These are phyloP conservation scores for Pluvianellus socialis DNA, from an alignment of 2,113 vertebrate species.

Conservation along the genomic window DNA sequence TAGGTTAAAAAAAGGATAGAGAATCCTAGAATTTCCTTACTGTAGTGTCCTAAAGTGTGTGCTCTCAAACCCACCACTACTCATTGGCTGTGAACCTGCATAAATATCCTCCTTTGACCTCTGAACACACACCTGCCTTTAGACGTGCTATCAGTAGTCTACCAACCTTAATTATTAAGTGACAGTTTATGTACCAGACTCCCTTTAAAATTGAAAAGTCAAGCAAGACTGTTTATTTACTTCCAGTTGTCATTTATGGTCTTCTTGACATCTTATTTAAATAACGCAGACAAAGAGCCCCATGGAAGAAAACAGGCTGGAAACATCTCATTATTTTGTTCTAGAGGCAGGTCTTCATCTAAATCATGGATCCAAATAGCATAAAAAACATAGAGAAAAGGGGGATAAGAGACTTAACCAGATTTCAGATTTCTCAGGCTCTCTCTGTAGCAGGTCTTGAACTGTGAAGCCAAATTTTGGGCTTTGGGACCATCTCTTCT, in stretches of 20 bases:
- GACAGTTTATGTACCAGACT: slow-evolving; percentile 41
- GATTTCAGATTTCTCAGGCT: neutral
- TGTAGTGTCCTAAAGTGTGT: slow-evolving; percentile 40
- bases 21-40: slow-evolving; percentile 45
- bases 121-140: slow-evolving; percentile 67
- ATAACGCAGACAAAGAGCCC: slow-evolving; percentile 54
- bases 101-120: slow-evolving; percentile 46
- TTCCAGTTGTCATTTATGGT: slow-evolving; percentile 51
- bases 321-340: slow-evolving; percentile 33
- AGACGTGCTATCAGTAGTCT: slow-evolving; percentile 40
- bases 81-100: slow-evolving; percentile 48
- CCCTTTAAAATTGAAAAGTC: slow-evolving; percentile 20
- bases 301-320: neutral
- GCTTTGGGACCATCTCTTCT: slow-evolving; percentile 31
- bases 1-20: slow-evolving; percentile 58
- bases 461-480: neutral
- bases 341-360: neutral
- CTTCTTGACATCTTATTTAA: slow-evolving; percentile 50
- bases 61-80: slow-evolving; percentile 40
- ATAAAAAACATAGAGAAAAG: neutral
- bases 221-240: slow-evolving; percentile 38
- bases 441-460: neutral
- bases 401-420: neutral
- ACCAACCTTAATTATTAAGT: slow-evolving; percentile 45
- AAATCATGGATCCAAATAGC: neutral